Evolutionary conservation across 2,888 invertebrate species (phyloP).

Genomic region (Ferrisia virgata): DNA sequence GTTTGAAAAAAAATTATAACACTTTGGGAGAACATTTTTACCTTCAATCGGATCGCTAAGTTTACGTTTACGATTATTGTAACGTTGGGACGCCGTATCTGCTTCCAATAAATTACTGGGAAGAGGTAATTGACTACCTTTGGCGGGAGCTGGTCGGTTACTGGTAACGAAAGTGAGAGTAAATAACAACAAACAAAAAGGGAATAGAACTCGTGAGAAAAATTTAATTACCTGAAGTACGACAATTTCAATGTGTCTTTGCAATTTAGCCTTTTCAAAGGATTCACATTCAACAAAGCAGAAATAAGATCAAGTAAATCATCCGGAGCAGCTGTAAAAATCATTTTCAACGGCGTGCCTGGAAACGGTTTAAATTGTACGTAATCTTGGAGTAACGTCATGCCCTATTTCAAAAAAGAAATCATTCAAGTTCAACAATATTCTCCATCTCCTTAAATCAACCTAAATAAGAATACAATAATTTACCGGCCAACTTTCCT

Average conservation of each 20-base stretch:
- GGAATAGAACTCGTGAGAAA: background rate
- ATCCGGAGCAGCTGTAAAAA: constrained; percentile 92
- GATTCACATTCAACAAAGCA: constrained; percentile 75
- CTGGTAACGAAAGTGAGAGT: too few species aligned
- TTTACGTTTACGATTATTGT: constrained; percentile 62
- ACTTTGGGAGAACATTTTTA: too few species aligned
- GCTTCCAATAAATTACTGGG: constrained; percentile 63
- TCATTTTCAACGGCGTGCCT: constrained; percentile 79
- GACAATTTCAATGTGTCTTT: constrained; percentile 82
- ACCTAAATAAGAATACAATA: background rate
- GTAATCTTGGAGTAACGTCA: constrained; percentile 80
- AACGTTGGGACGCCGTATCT: constrained; percentile 63
- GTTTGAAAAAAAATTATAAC: background rate
- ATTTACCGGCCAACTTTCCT: constrained; percentile 83
- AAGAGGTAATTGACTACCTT: constrained; percentile 77
- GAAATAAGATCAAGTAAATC: constrained; percentile 82
- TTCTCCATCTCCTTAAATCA: background rate
- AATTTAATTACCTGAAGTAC: constrained; percentile 66
- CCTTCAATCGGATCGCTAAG: constrained; percentile 69
- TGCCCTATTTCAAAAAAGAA: constrained; percentile 56
- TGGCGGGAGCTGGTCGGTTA: constrained; percentile 83
- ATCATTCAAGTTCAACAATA: background rate
- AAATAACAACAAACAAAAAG: constrained; percentile 33
- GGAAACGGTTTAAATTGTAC: constrained; percentile 86
- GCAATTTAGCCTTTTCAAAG: constrained; percentile 75